These are phyloP conservation scores for Alosa sapidissima DNA, from an alignment of 2,797 vertebrate genomes.

Conservation along the genomic window DNA sequence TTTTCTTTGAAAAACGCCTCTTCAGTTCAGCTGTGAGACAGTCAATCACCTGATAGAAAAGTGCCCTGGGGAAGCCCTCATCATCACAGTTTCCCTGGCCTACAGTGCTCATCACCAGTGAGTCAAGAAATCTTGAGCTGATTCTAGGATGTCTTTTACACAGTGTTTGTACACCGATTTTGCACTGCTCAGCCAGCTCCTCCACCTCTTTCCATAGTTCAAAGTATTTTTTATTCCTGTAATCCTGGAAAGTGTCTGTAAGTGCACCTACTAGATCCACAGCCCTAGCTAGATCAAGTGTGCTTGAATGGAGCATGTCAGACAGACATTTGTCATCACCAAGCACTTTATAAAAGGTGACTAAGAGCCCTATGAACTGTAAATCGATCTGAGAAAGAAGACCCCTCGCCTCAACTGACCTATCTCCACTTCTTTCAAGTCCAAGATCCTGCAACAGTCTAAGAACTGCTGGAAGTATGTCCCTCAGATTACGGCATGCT, in stretches of 20 bases:
- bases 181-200: too few relatives aligned
- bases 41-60: too few relatives aligned
- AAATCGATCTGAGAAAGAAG: constrained; percentile 35
- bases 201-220: too few relatives aligned
- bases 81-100: too few relatives aligned
- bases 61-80: too few relatives aligned
- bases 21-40: too few relatives aligned
- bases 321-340: constrained; percentile 39
- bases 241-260: not conserved
- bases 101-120: too few relatives aligned
- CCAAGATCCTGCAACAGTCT: constrained; percentile 20
- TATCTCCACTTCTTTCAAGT: constrained; percentile 24
- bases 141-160: too few relatives aligned
- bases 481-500: constrained; percentile 26
- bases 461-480: constrained; percentile 39
- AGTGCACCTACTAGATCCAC: constrained; percentile 2
- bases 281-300: constrained; percentile 31
- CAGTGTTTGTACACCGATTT: too few relatives aligned
- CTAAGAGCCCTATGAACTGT: constrained; percentile 31
- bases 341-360: constrained; percentile 43
- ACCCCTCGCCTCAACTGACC: constrained; percentile 29
- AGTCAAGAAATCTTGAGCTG: too few relatives aligned
- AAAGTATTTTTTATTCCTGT: constrained; percentile 30
- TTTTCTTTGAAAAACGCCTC: too few relatives aligned
- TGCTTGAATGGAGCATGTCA: constrained; percentile 39